Conservation (phyloP, 2,797 vertebrate genomes). For the Sitta carolinensis region DNA sequence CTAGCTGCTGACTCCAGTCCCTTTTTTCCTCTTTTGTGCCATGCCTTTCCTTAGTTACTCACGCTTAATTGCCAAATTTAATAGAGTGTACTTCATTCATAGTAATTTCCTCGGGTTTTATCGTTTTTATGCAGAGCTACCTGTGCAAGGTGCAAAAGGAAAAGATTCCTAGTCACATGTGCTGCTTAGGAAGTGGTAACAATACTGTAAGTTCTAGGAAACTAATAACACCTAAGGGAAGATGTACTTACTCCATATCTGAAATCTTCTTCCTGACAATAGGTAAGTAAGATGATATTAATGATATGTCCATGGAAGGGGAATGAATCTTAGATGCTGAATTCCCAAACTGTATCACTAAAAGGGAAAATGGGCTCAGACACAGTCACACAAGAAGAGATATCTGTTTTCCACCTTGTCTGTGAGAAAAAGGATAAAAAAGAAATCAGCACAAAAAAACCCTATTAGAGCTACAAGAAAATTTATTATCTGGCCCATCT, state of each 20-base stretch:
- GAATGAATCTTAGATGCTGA: background rate
- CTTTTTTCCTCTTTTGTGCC: rapidly evolving
- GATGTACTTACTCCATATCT: background rate
- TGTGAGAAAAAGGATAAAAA: background rate
- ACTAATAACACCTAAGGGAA: background rate
- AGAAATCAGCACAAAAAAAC: background rate
- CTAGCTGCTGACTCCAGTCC: background rate
- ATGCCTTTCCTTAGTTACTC: background rate
- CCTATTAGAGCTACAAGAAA: background rate
- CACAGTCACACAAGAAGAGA: background rate
- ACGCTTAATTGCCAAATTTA: background rate
- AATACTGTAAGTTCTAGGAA: rapidly evolving
- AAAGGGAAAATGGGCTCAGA: background rate
- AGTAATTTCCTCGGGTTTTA: background rate
- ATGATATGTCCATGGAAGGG: background rate
- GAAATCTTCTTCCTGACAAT: rapidly evolving
- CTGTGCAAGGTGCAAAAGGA: background rate
- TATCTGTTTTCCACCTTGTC: background rate
- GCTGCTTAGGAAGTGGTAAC: background rate
- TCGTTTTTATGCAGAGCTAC: background rate
- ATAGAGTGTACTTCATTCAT: background rate
- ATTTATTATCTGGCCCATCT: background rate
- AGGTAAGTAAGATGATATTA: background rate
- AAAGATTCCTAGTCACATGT: background rate
- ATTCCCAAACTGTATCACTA: background rate